phyloP scores from a whole-genome alignment of 2,888 invertebrate genomes.

The Meteorus colon region DNA sequence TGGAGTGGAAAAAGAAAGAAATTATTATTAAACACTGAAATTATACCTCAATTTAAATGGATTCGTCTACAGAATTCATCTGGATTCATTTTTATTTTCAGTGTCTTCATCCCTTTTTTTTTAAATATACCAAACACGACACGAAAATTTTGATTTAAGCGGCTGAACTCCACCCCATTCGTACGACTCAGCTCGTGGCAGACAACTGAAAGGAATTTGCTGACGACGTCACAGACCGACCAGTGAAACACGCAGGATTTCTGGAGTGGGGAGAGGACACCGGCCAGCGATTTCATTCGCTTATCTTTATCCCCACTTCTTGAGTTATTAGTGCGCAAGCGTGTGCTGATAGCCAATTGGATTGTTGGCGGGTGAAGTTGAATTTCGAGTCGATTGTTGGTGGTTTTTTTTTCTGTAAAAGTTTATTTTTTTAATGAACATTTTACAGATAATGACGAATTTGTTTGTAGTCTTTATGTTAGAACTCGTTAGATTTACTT shows the following conservation, averaged over 20 bases:
- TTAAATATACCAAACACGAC: too few relatives aligned
- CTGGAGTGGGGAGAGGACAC: slow-evolving; percentile 49
- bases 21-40: too few relatives aligned
- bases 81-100: neutral
- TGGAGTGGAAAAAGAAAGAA: neutral
- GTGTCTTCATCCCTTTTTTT: too few relatives aligned
- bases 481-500: neutral
- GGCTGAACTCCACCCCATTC: slow-evolving; percentile 44
- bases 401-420: slow-evolving; percentile 55
- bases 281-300: neutral
- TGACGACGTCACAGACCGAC: slow-evolving; percentile 24
- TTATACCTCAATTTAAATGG: too few relatives aligned
- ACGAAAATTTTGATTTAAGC: neutral
- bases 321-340: neutral
- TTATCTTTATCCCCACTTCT: neutral
- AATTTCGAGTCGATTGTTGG: neutral
- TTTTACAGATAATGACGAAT: slow-evolving; percentile 39
- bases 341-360: neutral
- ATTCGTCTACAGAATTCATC: neutral
- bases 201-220: slow-evolving; percentile 56
- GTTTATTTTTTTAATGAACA: slow-evolving; percentile 68
- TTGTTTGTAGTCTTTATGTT: neutral
- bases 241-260: too few relatives aligned
- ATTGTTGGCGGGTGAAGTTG: slow-evolving; percentile 1
- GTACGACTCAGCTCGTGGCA: slow-evolving; percentile 63